phyloP scores from a whole-genome alignment of 2,113 vertebrate genomes.

The Albula glossodonta region DNA sequence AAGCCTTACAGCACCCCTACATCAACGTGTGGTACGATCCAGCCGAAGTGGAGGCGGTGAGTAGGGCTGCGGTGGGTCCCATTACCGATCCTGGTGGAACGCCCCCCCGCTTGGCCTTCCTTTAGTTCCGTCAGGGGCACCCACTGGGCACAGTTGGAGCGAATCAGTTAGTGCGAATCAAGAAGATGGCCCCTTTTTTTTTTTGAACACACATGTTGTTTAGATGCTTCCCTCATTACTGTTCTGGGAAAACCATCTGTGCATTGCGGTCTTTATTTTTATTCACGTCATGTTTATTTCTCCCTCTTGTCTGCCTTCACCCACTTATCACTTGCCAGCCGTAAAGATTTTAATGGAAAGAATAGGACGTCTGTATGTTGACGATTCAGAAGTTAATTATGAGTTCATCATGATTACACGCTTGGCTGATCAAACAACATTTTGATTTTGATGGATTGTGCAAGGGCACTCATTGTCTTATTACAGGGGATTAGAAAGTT shows the following conservation, averaged over 20 bases:
- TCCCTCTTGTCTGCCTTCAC: slow-evolving; percentile 23
- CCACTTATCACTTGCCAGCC: not conserved
- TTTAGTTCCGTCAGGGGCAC: slow-evolving; percentile 23
- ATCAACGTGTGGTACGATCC: slow-evolving; percentile 99
- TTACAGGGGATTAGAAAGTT: not conserved
- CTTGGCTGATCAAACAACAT: not conserved
- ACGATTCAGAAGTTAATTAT: slow-evolving; percentile 1
- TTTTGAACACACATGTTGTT: slow-evolving; percentile 1
- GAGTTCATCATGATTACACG: not conserved
- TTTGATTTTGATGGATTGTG: not conserved
- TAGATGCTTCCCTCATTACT: not conserved
- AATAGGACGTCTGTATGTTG: slow-evolving; percentile 3
- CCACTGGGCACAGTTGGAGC: slow-evolving; percentile 8
- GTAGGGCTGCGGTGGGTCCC: slow-evolving; percentile 41
- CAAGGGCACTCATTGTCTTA: not conserved
- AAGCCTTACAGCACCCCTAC: slow-evolving; percentile 97
- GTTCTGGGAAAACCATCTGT: slow-evolving; percentile 14
- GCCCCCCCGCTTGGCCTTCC: not conserved
- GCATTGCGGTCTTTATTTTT: slow-evolving; percentile 30
- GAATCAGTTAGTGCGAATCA: not conserved
- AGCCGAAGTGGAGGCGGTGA: slow-evolving; percentile 97
- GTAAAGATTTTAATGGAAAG: not conserved
- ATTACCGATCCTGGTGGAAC: not conserved
- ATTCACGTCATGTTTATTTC: slow-evolving; percentile 46
- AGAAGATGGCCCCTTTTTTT: not conserved